Evolutionary conservation across 1,140 invertebrate genomes (phyloP).

Genomic region (Drosophila melanica): DNA sequence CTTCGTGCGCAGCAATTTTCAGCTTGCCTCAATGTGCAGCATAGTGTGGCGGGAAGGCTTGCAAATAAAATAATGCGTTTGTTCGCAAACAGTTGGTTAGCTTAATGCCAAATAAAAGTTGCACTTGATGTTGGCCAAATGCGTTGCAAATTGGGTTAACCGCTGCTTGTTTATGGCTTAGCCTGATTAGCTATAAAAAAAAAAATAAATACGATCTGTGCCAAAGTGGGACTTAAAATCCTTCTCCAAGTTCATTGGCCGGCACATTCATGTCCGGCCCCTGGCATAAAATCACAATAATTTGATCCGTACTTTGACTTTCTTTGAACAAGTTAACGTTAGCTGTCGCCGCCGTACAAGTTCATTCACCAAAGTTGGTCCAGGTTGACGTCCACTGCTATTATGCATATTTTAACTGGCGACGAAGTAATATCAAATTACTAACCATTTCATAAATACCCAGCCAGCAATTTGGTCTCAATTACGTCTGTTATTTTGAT

Average conservation of each 20-base stretch:
- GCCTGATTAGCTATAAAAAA: not conserved
- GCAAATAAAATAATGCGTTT: conserved; percentile 50
- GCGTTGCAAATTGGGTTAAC: conserved; percentile 67
- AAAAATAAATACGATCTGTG: not conserved
- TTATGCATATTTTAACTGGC: conserved; percentile 63
- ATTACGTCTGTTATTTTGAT: conserved; percentile 53
- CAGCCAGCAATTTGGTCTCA: conserved; percentile 56
- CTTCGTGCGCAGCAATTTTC: conserved; percentile 67
- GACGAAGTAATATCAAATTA: conserved; percentile 47
- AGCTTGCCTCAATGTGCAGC: conserved; percentile 68
- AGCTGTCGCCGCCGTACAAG: conserved; percentile 35
- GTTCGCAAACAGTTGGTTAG: conserved; percentile 41
- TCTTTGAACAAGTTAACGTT: conserved; percentile 35
- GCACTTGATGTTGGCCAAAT: conserved; percentile 49
- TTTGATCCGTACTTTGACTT: conserved; percentile 49
- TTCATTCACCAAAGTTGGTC: conserved; percentile 65
- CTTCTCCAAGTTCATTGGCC: conserved; percentile 56
- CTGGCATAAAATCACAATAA: conserved; percentile 33
- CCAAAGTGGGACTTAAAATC: conserved; percentile 21
- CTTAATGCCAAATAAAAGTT: conserved; percentile 56
- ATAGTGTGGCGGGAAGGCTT: conserved; percentile 43
- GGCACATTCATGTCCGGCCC: conserved; percentile 9
- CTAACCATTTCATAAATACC: conserved; percentile 44
- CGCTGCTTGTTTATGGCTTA: conserved; percentile 41
- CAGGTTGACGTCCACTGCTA: conserved; percentile 29